A percentile compares a stretch with the other conserved stretches of the same genome.
Evolutionary conservation across 2,888 invertebrate species (phyloP).

Genomic region (Drosophila limbata): DNA sequence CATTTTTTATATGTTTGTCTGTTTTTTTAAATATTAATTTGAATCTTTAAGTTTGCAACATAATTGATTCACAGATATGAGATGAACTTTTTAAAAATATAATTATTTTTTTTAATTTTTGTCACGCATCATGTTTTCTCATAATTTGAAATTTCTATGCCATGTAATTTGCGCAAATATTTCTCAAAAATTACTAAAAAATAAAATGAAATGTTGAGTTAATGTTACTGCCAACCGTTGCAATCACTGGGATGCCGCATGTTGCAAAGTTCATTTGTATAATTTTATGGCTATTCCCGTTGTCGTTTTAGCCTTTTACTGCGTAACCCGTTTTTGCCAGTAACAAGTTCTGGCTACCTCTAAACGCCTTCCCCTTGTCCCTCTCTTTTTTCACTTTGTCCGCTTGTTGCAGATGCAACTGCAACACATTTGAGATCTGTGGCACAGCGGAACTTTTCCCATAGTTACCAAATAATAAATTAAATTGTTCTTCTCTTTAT

Average conservation of each 20-base stretch:
- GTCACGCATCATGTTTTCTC: too few relatives aligned
- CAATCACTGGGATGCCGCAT: slow-evolving; percentile 18
- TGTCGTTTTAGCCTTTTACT: slow-evolving; percentile 23
- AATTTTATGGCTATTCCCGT: slow-evolving; percentile 35
- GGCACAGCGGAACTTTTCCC: background rate
- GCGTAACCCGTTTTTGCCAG: slow-evolving; percentile 60
- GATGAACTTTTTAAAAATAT: too few relatives aligned
- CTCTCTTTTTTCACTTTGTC: background rate
- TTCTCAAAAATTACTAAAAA: background rate
- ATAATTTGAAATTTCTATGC: too few relatives aligned
- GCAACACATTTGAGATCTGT: slow-evolving; percentile 4
- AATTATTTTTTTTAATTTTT: too few relatives aligned
- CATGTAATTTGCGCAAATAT: too few relatives aligned
- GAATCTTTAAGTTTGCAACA: too few relatives aligned
- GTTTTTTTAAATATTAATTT: too few relatives aligned
- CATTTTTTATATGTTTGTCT: too few relatives aligned
- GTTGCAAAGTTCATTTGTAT: slow-evolving; percentile 41
- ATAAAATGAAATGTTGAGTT: slow-evolving; percentile 1
- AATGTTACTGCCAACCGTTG: slow-evolving; percentile 13
- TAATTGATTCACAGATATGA: too few relatives aligned
- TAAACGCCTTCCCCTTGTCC: background rate
- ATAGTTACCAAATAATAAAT: background rate
- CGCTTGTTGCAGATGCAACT: slow-evolving; percentile 10
- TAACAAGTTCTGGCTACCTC: slow-evolving; percentile 60
- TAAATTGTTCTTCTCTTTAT: background rate